Evolutionary conservation across 2,113 vertebrate genomes (phyloP), one percentile per base, ranked within the genome.

Genomic region (Hemichromis elongatus): DNA sequence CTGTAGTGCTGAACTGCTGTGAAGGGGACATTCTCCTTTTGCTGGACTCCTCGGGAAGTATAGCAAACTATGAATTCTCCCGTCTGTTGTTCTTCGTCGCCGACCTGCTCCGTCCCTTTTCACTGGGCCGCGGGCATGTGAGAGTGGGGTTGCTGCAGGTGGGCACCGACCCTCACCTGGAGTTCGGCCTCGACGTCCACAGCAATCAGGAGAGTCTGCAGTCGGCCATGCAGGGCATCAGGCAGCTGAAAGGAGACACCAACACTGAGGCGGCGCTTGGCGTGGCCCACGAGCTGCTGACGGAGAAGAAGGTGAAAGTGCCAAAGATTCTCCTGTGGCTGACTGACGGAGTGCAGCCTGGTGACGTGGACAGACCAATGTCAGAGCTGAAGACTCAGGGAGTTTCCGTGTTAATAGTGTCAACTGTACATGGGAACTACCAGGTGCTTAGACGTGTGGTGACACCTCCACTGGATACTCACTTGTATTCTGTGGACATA

Each of bases 311-410:
- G 9, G 78, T 86, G 0, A 92, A 88, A 0, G 95, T 97, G 14
- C 97, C 97, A 82, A 98, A 97, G 90, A 95, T 98, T 1, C 88
- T 99, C 90, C 93, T 99, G 55, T 99, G 98, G 98, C 94, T 99
- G 90, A 98, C 98, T 0, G 98, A 99, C 0, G 98, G 98, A 0
- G 96, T 96, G 85, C 95, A 97, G 89, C 97, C 95, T 0, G 97
- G 97, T 12, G 94, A 96, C 2, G 93, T 98, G 86, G 96, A 96
- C 0, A 75, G 91, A 84, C 95, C 96, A 9, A 97, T 97, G 96
- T 94, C 90, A 63, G 94, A 94, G 40, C 95, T 99, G 59, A 97
- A 96, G 85, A 95, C 94, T 19, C 90, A 83, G 79, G 97, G 97
- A 0, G 96, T 97, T 1, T 96, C 96, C 0, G 92, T 98, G 66